Evolutionary conservation across 2,113 vertebrate genomes (phyloP).

Genomic region (Nibea albiflora): DNA sequence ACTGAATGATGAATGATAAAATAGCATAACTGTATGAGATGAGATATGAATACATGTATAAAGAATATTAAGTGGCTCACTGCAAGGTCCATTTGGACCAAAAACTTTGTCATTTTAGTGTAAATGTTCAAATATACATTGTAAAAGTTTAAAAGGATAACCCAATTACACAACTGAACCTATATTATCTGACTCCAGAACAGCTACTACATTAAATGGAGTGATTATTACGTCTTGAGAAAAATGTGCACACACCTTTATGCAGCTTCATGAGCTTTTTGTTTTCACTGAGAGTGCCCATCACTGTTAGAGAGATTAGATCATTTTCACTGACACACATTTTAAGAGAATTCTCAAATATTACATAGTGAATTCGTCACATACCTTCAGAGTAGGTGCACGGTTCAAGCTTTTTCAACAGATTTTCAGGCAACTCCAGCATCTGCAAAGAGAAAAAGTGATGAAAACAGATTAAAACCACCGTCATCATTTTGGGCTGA

Average conservation of each 20-base stretch:
- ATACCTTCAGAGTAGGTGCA: conserved; percentile 66
- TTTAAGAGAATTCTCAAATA: background rate
- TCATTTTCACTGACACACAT: background rate
- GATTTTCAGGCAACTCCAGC: conserved; percentile 44
- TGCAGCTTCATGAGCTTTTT: conserved; percentile 34
- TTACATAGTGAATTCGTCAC: background rate
- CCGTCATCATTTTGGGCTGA: background rate
- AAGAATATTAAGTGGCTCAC: too few species aligned
- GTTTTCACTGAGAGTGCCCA: conserved; percentile 38
- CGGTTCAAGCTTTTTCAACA: background rate
- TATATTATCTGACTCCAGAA: background rate
- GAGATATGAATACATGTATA: background rate
- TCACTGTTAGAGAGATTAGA: conserved; percentile 53
- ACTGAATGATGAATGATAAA: background rate
- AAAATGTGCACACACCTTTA: conserved; percentile 56
- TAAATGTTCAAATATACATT: too few species aligned
- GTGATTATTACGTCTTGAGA: background rate
- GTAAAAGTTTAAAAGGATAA: too few species aligned
- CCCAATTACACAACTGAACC: too few species aligned
- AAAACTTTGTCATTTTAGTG: too few species aligned
- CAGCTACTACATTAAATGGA: background rate
- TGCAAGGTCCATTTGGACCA: too few species aligned
- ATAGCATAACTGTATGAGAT: background rate
- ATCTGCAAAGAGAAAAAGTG: conserved; percentile 48
- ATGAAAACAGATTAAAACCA: background rate